These are phyloP conservation scores for Fragum sueziense DNA, from an alignment of 2,888 invertebrate genomes.

Conservation along the genomic window DNA sequence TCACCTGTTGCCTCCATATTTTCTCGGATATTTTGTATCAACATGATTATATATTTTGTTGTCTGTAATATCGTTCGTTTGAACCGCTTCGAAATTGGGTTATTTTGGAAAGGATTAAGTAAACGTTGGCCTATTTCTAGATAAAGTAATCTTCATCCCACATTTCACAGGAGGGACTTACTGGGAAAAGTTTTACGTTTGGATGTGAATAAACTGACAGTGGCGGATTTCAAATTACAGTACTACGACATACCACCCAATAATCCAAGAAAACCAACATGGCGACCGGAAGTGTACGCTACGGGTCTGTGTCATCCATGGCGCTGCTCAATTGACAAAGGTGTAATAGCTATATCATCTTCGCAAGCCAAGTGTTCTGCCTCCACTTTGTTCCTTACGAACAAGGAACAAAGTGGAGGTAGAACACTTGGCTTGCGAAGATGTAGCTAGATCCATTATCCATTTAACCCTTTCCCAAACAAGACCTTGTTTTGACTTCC, in stretches of 20 bases:
- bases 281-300: constrained; percentile 75
- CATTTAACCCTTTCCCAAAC: no score
- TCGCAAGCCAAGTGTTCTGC: no score
- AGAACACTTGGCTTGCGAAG: no score
- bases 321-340: constrained; percentile 76
- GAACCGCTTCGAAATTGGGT: neutral
- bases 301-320: constrained; percentile 77
- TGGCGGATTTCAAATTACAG: constrained; percentile 31
- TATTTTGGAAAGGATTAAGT: neutral
- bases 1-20: no score
- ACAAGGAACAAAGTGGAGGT: no score
- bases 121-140: neutral
- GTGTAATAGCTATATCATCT: no score
- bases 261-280: constrained; percentile 67
- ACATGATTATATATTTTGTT: neutral
- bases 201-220: constrained; percentile 59
- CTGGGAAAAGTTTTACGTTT: constrained; percentile 72
- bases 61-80: neutral
- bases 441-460: no score
- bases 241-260: constrained; percentile 72
- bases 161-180: constrained; percentile 50
- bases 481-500: no score
- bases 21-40: neutral
- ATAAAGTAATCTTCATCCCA: no score
- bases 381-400: no score